Evolutionary conservation across 2,888 invertebrate genomes (phyloP), one percentile per base, ranked within the genome.

Genomic region (Diaperis boleti): DNA sequence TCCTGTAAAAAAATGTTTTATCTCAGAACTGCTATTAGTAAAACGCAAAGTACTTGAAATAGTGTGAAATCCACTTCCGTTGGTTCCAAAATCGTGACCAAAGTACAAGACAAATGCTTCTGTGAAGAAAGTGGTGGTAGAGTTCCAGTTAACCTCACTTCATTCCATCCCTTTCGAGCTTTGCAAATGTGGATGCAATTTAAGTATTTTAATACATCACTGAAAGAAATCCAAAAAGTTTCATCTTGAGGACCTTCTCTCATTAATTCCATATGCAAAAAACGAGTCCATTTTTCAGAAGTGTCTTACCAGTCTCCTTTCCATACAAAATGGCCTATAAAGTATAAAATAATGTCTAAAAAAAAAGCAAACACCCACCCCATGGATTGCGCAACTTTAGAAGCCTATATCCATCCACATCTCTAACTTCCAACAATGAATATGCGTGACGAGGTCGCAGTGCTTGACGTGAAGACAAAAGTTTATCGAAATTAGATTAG

Each of bases 161-260:
- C 97, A 81, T 94, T 93, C 96, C 97, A 97, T 17, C 94, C 94
- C 62, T 88, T 89, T 45, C 94, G 87, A 55, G 96, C 94, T 82
- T 98, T 98, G 82, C 98, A 98, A 62, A 98, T 95, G 82, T 98
- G 98, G 76, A 98, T 96, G 78, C 96, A 96, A 83, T 98, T 98
- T 83, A 98, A 99, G 81, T 95, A 94, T 75, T 91, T 94, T 66
- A 96, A 85, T 67, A 98, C 92, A 79, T 98, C 98, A 70, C 93
- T 92, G 77, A 97, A 96, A 15, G 96, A 94, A 80, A 98, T 98
- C 98, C 98, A 98, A 83, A 98, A 98, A 2, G 98, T 95, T 4
- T 98, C 98, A 74, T 97, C 92, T 14, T 77, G 75, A 50, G 89
- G 89, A 42, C 92, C 93, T 72, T 90, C 89, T 0, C 92, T 91